Evolutionary conservation across 1,140 invertebrate genomes (phyloP).

Genomic region (Pogonus chalceus): DNA sequence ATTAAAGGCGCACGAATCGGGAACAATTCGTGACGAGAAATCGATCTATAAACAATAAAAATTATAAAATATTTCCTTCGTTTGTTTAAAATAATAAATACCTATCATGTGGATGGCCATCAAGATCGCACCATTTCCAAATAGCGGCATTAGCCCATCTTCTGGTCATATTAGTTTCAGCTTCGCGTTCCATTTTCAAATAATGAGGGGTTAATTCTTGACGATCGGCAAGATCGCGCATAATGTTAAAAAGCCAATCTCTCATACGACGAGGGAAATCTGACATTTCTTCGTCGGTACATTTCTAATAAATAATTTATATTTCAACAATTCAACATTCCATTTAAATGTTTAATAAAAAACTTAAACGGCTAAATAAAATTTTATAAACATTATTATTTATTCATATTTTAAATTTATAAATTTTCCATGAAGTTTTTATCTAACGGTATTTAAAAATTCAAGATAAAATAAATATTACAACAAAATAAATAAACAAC

Average conservation of each 20-base stretch:
- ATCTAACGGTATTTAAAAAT: too few species aligned
- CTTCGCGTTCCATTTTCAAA: constrained; percentile 76
- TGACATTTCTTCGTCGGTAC: constrained; percentile 71
- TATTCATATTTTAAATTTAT: too few species aligned
- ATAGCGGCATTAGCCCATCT: constrained; percentile 86
- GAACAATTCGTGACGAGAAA: constrained; percentile 89
- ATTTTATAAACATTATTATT: too few species aligned
- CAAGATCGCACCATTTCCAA: constrained; percentile 95
- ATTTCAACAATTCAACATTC: too few species aligned
- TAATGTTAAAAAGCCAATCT: constrained; percentile 94
- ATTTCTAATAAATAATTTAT: too few species aligned
- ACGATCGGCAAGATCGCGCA: constrained; percentile 86
- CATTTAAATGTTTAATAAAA: too few species aligned
- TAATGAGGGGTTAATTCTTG: constrained; percentile 77
- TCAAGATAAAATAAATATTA: too few species aligned
- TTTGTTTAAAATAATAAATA: too few species aligned
- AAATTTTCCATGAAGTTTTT: too few species aligned
- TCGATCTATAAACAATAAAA: constrained; percentile 42
- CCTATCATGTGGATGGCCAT: constrained; percentile 77
- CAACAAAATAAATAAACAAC: too few species aligned
- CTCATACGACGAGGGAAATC: constrained; percentile 91
- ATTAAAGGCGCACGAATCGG: constrained; percentile 86
- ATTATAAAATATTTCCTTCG: too few species aligned
- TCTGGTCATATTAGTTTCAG: constrained; percentile 71
- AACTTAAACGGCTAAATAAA: too few species aligned